Conservation (phyloP, 2,113 vertebrate genomes). For the Pavo muticus region DNA sequence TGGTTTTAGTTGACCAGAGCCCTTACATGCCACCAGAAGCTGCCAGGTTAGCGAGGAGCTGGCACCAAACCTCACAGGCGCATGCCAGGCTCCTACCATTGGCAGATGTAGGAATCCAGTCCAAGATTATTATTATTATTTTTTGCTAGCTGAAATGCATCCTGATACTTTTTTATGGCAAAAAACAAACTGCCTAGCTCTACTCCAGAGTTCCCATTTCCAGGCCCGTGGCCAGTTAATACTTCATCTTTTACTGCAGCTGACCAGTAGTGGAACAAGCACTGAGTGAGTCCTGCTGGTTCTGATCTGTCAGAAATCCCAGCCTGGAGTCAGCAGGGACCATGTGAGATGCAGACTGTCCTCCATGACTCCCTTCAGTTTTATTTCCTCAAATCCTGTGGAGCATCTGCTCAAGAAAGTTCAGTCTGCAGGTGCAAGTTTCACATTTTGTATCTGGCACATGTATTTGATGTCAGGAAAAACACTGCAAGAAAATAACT, state of each 20-base stretch:
- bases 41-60: accelerated
- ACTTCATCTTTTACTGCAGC: conserved; percentile 24
- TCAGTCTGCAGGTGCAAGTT: conserved; percentile 2
- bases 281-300: conserved; percentile 7
- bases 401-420: not conserved
- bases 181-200: not conserved
- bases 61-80: not conserved
- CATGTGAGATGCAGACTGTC: not conserved
- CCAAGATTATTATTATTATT: not conserved
- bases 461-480: not conserved
- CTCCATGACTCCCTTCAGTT: not conserved
- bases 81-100: not conserved
- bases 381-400: not conserved
- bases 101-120: not conserved
- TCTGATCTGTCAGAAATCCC: conserved; percentile 24
- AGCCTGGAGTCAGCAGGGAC: not conserved
- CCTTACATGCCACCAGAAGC: not conserved
- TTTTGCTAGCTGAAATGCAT: not conserved
- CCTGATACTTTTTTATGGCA: not conserved
- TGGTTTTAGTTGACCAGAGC: not conserved
- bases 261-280: conserved; percentile 42
- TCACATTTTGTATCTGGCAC: not conserved
- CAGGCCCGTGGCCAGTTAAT: conserved; percentile 56
- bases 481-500: not conserved
- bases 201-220: conserved; percentile 38